Percentiles rank a stretch among this genome's conserved stretches.
Conservation (phyloP, 2,888 invertebrate species). For the Protodeltote pygarga region DNA sequence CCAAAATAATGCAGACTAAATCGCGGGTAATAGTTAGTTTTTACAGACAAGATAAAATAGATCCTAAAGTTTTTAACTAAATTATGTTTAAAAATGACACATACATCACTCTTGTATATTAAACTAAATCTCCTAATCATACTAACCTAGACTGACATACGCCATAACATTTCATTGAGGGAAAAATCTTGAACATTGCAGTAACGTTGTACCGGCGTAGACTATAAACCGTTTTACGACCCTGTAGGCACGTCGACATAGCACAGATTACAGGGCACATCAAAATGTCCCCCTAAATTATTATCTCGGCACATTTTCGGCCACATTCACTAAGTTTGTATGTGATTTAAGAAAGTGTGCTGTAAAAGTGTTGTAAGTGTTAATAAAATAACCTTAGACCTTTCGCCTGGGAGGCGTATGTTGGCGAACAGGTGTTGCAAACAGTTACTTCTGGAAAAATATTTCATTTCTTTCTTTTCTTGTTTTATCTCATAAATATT, state of each 20-base stretch:
- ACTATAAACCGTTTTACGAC: slow-evolving; percentile 53
- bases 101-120: slow-evolving; percentile 2
- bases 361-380: slow-evolving; percentile 14
- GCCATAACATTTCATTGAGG: slow-evolving; percentile 31
- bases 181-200: slow-evolving; percentile 34
- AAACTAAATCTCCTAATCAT: slow-evolving; percentile 20
- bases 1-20: too few relatives aligned
- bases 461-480: too few relatives aligned
- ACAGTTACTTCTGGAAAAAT: too few relatives aligned
- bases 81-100: background rate
- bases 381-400: too few relatives aligned
- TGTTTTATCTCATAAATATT: too few relatives aligned
- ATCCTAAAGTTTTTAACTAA: too few relatives aligned
- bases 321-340: slow-evolving; percentile 46
- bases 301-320: slow-evolving; percentile 52
- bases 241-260: slow-evolving; percentile 34
- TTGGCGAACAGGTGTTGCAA: too few relatives aligned
- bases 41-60: too few relatives aligned
- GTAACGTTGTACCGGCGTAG: slow-evolving; percentile 26
- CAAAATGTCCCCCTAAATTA: slow-evolving; percentile 52
- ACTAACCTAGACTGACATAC: slow-evolving; percentile 17
- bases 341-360: slow-evolving; percentile 44
- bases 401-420: too few relatives aligned
- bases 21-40: too few relatives aligned
- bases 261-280: slow-evolving; percentile 49